A percentile compares a stretch with the other conserved stretches of the same genome.
phyloP scores from a whole-genome alignment of 2,113 vertebrate species.

The Arenaria interpres region DNA sequence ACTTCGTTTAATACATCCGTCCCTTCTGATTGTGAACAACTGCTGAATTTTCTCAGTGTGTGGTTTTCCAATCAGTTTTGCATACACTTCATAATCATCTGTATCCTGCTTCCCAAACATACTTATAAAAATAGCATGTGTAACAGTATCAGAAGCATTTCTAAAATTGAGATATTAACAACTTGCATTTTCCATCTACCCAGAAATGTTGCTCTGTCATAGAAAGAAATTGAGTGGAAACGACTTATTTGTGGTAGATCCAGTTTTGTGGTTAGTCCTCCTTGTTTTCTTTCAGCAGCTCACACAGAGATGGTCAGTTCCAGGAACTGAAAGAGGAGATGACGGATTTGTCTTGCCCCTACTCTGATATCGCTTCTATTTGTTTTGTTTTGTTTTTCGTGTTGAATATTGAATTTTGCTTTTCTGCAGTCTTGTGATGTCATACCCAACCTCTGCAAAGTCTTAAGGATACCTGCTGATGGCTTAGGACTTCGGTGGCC shows the following conservation, averaged over 20 bases:
- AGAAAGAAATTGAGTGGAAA: neutral
- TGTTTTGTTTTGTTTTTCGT: neutral
- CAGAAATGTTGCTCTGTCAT: neutral
- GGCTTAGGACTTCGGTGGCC: neutral
- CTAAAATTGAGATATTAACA: neutral
- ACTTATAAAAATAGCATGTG: constrained; percentile 9
- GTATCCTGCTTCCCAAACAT: constrained; percentile 46
- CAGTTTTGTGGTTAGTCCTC: neutral
- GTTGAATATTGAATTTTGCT: neutral
- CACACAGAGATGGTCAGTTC: neutral
- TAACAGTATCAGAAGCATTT: constrained; percentile 14
- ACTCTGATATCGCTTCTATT: neutral
- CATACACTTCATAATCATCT: constrained; percentile 51
- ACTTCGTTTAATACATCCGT: neutral
- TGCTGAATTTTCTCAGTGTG: constrained; percentile 43
- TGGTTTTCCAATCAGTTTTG: constrained; percentile 58
- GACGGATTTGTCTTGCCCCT: neutral
- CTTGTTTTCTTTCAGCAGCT: neutral
- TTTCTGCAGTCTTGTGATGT: neutral
- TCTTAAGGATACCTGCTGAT: neutral
- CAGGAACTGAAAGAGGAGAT: neutral
- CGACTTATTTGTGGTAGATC: neutral
- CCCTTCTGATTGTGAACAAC: constrained; percentile 23
- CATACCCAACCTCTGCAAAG: neutral
- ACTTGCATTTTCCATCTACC: neutral